A percentile compares a stretch with the other conserved stretches of the same genome.
These are phyloP conservation scores for Uropsilus gracilis DNA, from an alignment of 2,113 vertebrate genomes.

Conservation along the genomic window DNA sequence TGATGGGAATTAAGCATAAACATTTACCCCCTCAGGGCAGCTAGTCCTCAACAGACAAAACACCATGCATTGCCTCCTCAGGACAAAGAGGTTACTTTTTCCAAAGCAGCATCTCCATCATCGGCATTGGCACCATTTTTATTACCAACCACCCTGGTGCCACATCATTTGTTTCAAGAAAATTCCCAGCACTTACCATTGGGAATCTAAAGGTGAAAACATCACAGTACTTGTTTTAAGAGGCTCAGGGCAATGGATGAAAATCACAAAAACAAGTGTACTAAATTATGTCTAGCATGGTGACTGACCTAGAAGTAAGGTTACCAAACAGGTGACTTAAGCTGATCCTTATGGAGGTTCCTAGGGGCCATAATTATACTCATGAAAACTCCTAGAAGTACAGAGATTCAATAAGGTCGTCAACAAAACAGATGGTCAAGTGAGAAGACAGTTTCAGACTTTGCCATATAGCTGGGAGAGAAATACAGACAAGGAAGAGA, in stretches of 20 bases:
- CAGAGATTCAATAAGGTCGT: neutral
- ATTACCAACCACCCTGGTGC: neutral
- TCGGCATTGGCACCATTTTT: neutral
- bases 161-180: neutral
- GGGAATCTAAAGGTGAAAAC: neutral
- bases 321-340: neutral
- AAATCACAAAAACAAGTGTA: neutral
- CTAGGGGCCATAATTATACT: neutral
- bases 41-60: neutral
- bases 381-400: neutral
- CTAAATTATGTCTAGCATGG: neutral
- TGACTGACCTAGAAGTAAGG: neutral
- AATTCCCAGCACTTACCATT: neutral
- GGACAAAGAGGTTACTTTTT: conserved; percentile 33
- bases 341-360: neutral
- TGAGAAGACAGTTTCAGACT: neutral
- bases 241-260: neutral
- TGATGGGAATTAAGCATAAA: conserved; percentile 76
- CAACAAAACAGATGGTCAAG: neutral
- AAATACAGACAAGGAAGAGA: neutral
- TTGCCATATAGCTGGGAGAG: neutral
- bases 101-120: neutral
- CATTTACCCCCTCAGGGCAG: conserved; percentile 58
- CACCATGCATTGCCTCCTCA: conserved; percentile 15
- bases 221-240: neutral